A percentile compares a stretch with the other conserved stretches of the same genome.
Conservation (phyloP, 2,113 vertebrate species). For the Elanoides forficatus region DNA sequence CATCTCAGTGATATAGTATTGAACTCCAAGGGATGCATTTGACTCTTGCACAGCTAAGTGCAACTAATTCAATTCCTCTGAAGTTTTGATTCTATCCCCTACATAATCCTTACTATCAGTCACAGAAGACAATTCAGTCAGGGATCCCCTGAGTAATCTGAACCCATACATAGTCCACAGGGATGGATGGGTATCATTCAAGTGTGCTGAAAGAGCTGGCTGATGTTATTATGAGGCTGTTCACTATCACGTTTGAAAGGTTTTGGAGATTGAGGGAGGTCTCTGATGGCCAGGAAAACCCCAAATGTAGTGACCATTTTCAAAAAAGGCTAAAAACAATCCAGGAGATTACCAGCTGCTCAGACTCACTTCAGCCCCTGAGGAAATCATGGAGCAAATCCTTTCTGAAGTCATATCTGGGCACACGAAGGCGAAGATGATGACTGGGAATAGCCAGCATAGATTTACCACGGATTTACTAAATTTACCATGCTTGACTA, state of each 20-base stretch:
- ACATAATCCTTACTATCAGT: neutral
- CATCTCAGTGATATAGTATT: rapidly evolving
- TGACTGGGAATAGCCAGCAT: neutral
- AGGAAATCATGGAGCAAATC: slow-evolving; percentile 35
- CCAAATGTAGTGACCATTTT: neutral
- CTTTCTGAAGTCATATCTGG: neutral
- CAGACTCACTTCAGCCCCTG: neutral
- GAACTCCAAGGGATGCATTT: neutral
- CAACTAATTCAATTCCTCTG: neutral
- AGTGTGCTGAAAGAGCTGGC: neutral
- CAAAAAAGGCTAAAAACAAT: neutral
- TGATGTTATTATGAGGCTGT: neutral
- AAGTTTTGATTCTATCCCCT: neutral
- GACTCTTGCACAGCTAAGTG: neutral
- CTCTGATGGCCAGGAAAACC: neutral
- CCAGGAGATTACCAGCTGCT: neutral
- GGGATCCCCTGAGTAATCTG: neutral
- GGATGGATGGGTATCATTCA: neutral
- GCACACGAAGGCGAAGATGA: neutral
- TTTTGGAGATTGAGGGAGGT: neutral
- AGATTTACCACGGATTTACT: slow-evolving; percentile 2
- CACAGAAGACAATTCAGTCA: neutral
- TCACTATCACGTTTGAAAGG: neutral
- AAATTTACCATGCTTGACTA: neutral
- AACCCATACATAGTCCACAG: neutral